These are phyloP conservation scores for Synodontis membranacea DNA, from an alignment of 2,113 vertebrate genomes.

Conservation along the genomic window DNA sequence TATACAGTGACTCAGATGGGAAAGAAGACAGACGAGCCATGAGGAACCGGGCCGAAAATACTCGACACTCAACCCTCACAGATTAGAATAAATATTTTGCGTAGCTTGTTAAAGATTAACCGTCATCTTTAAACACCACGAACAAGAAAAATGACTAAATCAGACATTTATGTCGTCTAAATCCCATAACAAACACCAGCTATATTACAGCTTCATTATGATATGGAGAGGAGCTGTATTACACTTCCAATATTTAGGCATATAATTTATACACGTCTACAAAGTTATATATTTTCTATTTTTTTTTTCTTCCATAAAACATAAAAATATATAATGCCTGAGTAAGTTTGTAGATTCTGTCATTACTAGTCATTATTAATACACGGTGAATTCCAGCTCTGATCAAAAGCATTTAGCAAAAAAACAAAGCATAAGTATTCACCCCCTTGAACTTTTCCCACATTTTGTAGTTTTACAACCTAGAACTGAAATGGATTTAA, in stretches of 20 bases:
- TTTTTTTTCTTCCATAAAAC: neutral
- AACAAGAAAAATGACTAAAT: conserved; percentile 12
- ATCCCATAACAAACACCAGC: neutral
- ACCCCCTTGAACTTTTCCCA: neutral
- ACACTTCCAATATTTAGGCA: neutral
- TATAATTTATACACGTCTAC: neutral
- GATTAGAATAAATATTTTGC: neutral
- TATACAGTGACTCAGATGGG: conserved; percentile 62
- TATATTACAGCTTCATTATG: neutral
- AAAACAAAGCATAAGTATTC: neutral
- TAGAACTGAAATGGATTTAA: neutral
- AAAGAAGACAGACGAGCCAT: neutral
- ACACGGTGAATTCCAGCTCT: neutral
- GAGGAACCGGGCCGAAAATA: neutral
- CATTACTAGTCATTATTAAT: neutral
- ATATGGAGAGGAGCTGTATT: neutral
- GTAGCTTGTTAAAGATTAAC: conserved; percentile 19
- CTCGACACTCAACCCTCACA: neutral
- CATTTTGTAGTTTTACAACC: neutral
- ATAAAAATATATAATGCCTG: neutral
- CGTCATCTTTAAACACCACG: neutral
- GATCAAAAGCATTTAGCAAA: neutral
- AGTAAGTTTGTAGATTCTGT: neutral
- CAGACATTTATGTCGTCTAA: conserved; percentile 3
- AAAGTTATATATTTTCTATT: neutral